A percentile compares a stretch with the other conserved stretches of the same genome.
Conservation (phyloP, 2,888 invertebrate species). For the Actias luna region DNA sequence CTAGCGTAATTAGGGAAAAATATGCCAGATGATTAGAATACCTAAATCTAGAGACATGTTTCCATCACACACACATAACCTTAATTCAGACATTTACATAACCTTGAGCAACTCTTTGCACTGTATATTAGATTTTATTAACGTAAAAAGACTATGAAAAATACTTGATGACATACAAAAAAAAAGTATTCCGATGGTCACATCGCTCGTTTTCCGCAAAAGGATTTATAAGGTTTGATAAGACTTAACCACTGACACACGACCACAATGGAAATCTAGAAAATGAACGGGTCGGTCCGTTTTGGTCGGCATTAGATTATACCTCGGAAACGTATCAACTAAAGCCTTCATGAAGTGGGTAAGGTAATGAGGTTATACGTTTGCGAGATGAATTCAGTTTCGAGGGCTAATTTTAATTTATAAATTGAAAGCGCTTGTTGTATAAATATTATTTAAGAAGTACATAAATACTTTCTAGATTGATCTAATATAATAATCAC, state of each 20-base stretch:
- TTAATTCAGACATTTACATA: too few relatives aligned
- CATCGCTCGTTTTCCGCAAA: constrained; percentile 20
- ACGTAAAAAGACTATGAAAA: background rate
- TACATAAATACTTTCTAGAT: too few relatives aligned
- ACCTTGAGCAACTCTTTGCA: too few relatives aligned
- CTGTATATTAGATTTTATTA: background rate
- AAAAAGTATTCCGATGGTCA: background rate
- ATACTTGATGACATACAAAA: too few relatives aligned
- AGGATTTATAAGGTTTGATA: constrained; percentile 32
- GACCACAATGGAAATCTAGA: constrained; percentile 41
- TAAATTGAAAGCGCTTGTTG: constrained; percentile 38
- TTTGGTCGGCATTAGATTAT: constrained; percentile 60
- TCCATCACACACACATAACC: too few relatives aligned
- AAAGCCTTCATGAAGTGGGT: constrained; percentile 65
- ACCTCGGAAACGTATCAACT: constrained; percentile 52
- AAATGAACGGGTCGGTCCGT: constrained; percentile 37
- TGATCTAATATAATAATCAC: too few relatives aligned
- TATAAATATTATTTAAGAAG: constrained; percentile 41
- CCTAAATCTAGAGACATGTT: too few relatives aligned
- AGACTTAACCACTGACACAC: constrained; percentile 28
- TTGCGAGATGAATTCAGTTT: constrained; percentile 53
- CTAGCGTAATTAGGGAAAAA: too few relatives aligned
- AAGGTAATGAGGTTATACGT: constrained; percentile 64
- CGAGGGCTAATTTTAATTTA: constrained; percentile 46
- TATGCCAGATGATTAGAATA: too few relatives aligned